These are phyloP conservation scores for Amblyopsis hoosieri DNA, from an alignment of 2,797 vertebrate genomes.

Conservation along the genomic window DNA sequence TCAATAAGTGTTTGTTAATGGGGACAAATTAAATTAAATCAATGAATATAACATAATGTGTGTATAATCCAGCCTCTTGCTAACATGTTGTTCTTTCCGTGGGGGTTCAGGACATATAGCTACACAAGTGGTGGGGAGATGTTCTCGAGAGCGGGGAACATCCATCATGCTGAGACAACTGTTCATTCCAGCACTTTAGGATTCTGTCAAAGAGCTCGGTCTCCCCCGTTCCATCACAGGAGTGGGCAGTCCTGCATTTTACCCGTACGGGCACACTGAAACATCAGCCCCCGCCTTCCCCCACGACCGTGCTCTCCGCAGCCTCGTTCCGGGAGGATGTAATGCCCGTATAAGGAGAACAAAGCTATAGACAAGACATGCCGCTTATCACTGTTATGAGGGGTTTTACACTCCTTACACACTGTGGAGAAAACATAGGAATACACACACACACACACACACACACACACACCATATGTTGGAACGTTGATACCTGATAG, in stretches of 20 bases:
- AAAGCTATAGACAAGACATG: conserved; percentile 10
- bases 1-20: too few relatives aligned
- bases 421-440: conserved; percentile 11
- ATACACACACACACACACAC: conserved; percentile 5
- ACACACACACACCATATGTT: background rate
- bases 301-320: background rate
- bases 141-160: conserved; percentile 61
- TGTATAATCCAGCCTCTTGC: conserved; percentile 11
- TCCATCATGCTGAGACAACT: conserved; percentile 82
- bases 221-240: conserved; percentile 8
- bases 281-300: conserved; percentile 51
- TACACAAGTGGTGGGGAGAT: conserved; percentile 45
- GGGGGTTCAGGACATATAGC: conserved; percentile 53
- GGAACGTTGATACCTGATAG: too few relatives aligned
- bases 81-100: too few relatives aligned
- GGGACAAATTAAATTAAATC: too few relatives aligned
- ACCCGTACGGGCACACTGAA: conserved; percentile 64
- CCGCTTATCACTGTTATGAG: too few relatives aligned
- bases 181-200: conserved; percentile 78
- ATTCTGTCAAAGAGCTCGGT: conserved; percentile 73
- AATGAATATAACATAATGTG: too few relatives aligned
- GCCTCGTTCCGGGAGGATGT: conserved; percentile 58
- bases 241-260: conserved; percentile 53
- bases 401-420: background rate
- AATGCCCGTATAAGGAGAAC: conserved; percentile 50